Conservation (phyloP, 2,888 invertebrate species). For the Synergus japonicus region DNA sequence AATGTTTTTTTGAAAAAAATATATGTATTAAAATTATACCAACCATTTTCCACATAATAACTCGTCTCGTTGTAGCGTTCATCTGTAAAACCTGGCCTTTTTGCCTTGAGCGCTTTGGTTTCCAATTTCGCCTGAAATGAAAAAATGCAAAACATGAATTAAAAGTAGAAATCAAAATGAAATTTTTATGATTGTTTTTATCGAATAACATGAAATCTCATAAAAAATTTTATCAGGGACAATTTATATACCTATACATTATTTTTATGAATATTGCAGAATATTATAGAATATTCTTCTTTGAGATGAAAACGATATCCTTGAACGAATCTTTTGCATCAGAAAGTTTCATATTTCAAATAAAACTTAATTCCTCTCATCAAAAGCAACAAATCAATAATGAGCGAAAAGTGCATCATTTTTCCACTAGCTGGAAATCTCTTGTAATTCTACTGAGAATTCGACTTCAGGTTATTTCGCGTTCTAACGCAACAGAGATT, state of each 20-base stretch:
- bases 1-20: too few relatives aligned
- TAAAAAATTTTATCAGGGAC: background rate
- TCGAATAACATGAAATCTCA: background rate
- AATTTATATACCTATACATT: background rate
- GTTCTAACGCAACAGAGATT: conserved; percentile 11
- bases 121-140: conserved; percentile 92
- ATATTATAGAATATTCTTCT: too few relatives aligned
- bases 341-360: background rate
- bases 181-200: conserved; percentile 17
- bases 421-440: conserved; percentile 13
- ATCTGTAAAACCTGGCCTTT: conserved; percentile 94
- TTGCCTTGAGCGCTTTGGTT: conserved; percentile 93
- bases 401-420: background rate
- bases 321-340: background rate
- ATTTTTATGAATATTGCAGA: too few relatives aligned
- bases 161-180: background rate
- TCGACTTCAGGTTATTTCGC: conserved; percentile 10
- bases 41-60: conserved; percentile 97
- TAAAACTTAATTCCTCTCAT: background rate
- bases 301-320: background rate
- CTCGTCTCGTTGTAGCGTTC: conserved; percentile 96
- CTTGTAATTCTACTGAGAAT: background rate
- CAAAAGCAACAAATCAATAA: background rate
- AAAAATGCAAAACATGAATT: conserved; percentile 51
- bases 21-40: conserved; percentile 72